Conservation (phyloP, 1,140 invertebrate genomes). For the Hypsibius dujardini region DNA sequence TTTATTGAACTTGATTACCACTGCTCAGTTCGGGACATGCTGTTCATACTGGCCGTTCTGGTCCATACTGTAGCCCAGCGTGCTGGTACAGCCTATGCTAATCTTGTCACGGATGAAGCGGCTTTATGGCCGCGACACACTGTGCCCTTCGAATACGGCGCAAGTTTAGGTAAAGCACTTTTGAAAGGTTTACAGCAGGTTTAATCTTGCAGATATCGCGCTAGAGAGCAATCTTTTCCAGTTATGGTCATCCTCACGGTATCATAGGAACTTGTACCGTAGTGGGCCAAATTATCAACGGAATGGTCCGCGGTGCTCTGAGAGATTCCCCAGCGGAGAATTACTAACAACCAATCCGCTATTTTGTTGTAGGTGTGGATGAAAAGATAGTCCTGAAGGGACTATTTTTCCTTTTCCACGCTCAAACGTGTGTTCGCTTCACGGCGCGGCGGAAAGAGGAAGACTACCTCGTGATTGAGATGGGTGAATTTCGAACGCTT, state of each 20-base stretch:
- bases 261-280: no score
- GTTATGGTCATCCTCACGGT: no score
- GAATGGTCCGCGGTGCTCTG: no score
- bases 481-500: neutral
- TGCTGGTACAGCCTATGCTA: no score
- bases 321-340: neutral
- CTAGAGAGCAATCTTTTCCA: no score
- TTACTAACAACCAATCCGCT: neutral
- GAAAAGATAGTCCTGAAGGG: neutral
- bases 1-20: no score
- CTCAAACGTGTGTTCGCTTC: constrained; percentile 5
- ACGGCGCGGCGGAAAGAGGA: neutral
- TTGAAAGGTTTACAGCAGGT: no score
- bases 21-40: no score
- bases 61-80: no score
- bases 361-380: neutral
- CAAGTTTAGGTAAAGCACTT: neutral
- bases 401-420: neutral
- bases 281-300: no score
- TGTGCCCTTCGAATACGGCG: neutral
- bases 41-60: no score
- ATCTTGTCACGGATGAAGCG: neutral
- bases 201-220: no score
- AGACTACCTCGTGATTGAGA: neutral
- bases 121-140: neutral